A percentile compares a stretch with the other conserved stretches of the same genome.
These are phyloP conservation scores for Notiomystis cincta DNA, from an alignment of 2,113 vertebrate species.

Conservation along the genomic window DNA sequence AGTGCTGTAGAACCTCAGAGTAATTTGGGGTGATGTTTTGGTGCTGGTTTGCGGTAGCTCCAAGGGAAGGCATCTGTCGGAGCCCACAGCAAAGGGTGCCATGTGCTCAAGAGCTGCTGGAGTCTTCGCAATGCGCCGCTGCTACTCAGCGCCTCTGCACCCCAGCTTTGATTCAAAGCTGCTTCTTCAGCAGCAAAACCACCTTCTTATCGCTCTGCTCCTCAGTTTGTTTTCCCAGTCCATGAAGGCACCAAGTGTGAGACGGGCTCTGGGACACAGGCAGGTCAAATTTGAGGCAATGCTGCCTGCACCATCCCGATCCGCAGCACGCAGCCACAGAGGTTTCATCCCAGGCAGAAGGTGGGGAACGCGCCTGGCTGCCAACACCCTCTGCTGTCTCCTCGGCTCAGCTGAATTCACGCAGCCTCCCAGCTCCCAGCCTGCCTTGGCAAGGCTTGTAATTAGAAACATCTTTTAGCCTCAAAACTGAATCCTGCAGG, in stretches of 20 bases:
- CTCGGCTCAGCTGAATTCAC: rapidly evolving
- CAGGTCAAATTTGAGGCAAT: not conserved
- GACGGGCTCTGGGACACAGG: rapidly evolving
- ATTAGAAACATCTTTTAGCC: constrained; percentile 22
- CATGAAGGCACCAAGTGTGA: not conserved
- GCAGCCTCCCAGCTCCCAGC: not conserved
- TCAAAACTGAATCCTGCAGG: not conserved
- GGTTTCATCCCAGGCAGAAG: not conserved
- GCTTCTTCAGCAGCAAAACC: not conserved
- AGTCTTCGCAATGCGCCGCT: rapidly evolving
- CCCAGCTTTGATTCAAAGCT: not conserved
- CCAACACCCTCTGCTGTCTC: not conserved
- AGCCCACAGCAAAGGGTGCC: rapidly evolving
- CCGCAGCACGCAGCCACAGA: not conserved
- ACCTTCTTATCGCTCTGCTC: not conserved
- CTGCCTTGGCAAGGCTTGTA: not conserved
- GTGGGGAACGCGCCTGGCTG: not conserved
- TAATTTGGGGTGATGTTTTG: not conserved
- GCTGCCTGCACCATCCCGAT: rapidly evolving
- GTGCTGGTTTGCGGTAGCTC: not conserved
- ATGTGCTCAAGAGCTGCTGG: rapidly evolving
- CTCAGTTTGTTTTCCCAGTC: not conserved
- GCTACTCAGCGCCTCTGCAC: not conserved
- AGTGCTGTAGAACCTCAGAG: not conserved
- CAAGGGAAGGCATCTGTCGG: not conserved